phyloP scores from a whole-genome alignment of 2,797 vertebrate genomes.

The Coccyzus lansbergi region DNA sequence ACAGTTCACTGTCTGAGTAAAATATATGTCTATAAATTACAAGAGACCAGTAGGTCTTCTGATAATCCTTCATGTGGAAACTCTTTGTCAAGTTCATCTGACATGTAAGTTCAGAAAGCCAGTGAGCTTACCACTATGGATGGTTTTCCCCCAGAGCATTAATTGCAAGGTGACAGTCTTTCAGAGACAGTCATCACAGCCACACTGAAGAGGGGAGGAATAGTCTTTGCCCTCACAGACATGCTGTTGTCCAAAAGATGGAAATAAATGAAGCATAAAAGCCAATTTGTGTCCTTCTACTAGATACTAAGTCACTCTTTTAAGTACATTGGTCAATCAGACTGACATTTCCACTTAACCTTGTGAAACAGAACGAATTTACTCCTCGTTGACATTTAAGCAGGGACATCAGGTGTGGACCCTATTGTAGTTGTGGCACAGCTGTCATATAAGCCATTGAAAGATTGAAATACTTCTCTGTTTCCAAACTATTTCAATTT shows the following conservation, averaged over 20 bases:
- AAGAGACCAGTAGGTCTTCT: background rate
- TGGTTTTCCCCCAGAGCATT: background rate
- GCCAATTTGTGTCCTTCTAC: slow-evolving; percentile 50
- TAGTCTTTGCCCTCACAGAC: slow-evolving; percentile 48
- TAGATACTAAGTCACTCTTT: slow-evolving; percentile 42
- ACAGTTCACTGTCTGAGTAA: background rate
- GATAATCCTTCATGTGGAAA: background rate
- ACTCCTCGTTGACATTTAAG: background rate
- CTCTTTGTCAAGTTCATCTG: background rate
- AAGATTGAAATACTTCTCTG: background rate
- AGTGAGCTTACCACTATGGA: background rate
- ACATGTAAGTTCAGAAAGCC: background rate
- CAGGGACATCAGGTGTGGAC: background rate
- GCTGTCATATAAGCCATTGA: background rate
- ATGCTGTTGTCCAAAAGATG: slow-evolving; percentile 51
- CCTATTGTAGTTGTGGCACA: background rate
- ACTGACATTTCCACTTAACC: slow-evolving; percentile 64
- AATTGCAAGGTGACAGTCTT: background rate
- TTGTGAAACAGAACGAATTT: slow-evolving; percentile 20
- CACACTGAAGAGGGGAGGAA: background rate
- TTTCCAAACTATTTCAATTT: background rate
- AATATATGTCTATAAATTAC: background rate
- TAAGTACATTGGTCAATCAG: slow-evolving; percentile 62
- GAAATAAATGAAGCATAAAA: slow-evolving; percentile 65
- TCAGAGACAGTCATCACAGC: background rate